Evolutionary conservation across 2,113 vertebrate species (phyloP).

Genomic region (Microcebus murinus): DNA sequence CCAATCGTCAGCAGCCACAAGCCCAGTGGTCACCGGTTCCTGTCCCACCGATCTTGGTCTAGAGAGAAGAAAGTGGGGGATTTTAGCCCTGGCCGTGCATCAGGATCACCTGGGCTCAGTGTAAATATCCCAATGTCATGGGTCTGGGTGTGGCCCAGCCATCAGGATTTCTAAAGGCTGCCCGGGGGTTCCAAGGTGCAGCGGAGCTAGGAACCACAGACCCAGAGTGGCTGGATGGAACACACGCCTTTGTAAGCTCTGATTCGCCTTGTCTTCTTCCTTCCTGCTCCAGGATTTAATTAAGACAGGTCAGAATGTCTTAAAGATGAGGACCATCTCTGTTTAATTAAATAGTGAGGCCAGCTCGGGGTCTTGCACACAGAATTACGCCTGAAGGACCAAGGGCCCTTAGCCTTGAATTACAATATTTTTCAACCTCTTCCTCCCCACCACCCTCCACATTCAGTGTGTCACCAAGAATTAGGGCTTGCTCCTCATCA

Average conservation of each 20-base stretch:
- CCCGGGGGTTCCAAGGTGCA: neutral
- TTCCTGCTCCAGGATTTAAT: neutral
- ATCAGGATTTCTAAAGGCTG: neutral
- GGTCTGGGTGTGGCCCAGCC: neutral
- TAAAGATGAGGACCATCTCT: neutral
- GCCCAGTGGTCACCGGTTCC: neutral
- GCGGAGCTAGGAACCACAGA: neutral
- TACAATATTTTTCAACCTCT: neutral
- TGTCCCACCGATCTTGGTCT: neutral
- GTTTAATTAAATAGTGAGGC: neutral
- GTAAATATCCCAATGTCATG: neutral
- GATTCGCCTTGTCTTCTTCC: neutral
- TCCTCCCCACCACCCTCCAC: neutral
- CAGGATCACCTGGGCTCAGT: neutral
- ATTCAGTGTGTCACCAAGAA: neutral
- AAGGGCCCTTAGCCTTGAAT: neutral
- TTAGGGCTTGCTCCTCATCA: accelerated
- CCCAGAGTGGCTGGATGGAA: neutral
- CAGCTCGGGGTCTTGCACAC: neutral
- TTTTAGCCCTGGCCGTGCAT: neutral
- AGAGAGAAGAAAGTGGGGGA: neutral
- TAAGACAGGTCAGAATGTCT: neutral
- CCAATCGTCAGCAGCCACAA: accelerated
- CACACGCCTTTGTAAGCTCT: neutral
- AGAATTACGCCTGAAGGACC: neutral